phyloP scores from a whole-genome alignment of 2,888 invertebrate species.

The Pyrocoelia pectoralis region DNA sequence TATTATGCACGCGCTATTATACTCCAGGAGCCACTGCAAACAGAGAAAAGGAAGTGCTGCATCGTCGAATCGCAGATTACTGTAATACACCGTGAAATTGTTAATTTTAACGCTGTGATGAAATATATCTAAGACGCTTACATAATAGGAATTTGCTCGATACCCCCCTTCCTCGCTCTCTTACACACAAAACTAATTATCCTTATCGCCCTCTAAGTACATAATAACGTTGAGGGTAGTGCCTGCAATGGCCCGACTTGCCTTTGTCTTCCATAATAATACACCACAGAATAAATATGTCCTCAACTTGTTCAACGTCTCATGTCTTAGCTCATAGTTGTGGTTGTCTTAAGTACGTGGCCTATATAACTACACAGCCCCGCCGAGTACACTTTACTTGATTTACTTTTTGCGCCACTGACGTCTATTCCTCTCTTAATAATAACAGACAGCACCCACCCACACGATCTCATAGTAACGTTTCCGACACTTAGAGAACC shows the following conservation, averaged over 20 bases:
- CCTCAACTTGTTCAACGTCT: constrained; percentile 35
- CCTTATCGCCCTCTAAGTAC: constrained; percentile 42
- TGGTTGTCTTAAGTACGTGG: constrained; percentile 33
- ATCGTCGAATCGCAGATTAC: constrained; percentile 38
- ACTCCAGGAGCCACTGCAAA: constrained; percentile 36
- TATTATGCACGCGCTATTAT: constrained; percentile 40
- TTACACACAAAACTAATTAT: constrained; percentile 43
- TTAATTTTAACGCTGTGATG: constrained; percentile 42
- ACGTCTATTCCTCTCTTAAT: background rate
- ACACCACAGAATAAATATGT: constrained; percentile 35
- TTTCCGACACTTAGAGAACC: background rate
- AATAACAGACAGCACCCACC: background rate
- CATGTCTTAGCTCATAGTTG: constrained; percentile 36
- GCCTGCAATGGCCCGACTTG: constrained; percentile 34
- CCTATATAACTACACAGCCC: constrained; percentile 24
- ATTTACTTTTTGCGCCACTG: constrained; percentile 17
- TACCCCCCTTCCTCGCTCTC: constrained; percentile 36
- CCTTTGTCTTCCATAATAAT: constrained; percentile 37
- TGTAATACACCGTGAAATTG: constrained; percentile 44
- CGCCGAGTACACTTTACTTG: constrained; percentile 20
- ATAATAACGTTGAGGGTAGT: constrained; percentile 39
- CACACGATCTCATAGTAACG: background rate
- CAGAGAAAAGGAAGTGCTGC: constrained; percentile 37
- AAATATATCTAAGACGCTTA: constrained; percentile 41
- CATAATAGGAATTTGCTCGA: constrained; percentile 42